Evolutionary conservation across 2,113 vertebrate species (phyloP), one percentile per base, ranked within the genome.

Genomic region (Nymphicus hollandicus): DNA sequence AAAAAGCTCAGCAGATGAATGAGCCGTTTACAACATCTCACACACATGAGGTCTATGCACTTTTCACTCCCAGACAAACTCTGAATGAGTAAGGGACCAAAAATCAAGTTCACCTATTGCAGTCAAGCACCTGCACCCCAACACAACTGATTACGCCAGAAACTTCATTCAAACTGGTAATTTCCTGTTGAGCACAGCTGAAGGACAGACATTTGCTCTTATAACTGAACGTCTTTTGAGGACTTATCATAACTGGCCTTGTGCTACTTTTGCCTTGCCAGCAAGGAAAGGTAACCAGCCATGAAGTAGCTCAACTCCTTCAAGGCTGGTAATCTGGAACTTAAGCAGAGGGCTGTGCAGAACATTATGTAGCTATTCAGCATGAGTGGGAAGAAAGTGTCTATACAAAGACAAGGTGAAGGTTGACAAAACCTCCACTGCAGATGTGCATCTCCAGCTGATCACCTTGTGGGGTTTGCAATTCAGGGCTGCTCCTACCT

Each of bases 391-490:
- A 71, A 47, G 27, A 50, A 43, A 47, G 29, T 27, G 53, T 47
- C 7, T 12, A 76, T n/a, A 58, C 56, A n/a, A 58, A 58, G 15
- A 10, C 41, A 74, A 66, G 17, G 9, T 31, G 56, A 61, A 77
- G 22, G 17, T 11, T 58, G 37, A 33, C 7, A 56, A 2, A 81
- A 55, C 15, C 37, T 60, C 39, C 12, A 10, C 28, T n/a, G 49
- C 39, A 72, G 47, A 61, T 8, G 17, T 3, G 27, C 39, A 56
- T 29, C 58, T 78, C 49, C 69, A 77, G 44, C 20, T 69, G 37
- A 43, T 3, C 1, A 6, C 13, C 28, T 4, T 5, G 3, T 1
- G 4, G 7, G 18, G 22, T 8, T 5, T 44, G 31, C 1, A 1
- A 29, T 10, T 61, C 46, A 84, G 47, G 28, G 72, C 46, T 43